These are phyloP conservation scores for Acleris cristana DNA, from an alignment of 2,888 invertebrate species.

Conservation along the genomic window DNA sequence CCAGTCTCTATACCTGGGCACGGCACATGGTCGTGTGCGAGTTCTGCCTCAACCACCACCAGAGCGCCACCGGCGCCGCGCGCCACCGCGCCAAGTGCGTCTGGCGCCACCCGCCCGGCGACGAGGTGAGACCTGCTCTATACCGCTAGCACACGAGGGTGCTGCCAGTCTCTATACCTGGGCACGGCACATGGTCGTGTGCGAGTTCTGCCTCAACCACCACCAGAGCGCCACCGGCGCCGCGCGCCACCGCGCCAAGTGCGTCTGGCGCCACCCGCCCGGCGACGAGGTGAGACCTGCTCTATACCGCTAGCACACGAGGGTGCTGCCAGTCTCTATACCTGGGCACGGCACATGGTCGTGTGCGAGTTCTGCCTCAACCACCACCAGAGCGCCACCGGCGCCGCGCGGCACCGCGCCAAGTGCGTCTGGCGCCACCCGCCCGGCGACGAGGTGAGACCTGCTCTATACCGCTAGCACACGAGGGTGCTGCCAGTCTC, in stretches of 20 bases:
- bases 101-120: conserved; percentile 98
- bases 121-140: conserved; percentile 85
- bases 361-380: conserved; percentile 98
- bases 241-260: conserved; percentile 93
- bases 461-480: too few relatives aligned
- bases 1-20: conserved; percentile 97
- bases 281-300: conserved; percentile 90
- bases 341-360: conserved; percentile 81
- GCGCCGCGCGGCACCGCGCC: conserved; percentile 92
- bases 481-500: too few relatives aligned
- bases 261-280: conserved; percentile 98
- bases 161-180: too few relatives aligned
- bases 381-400: conserved; percentile 95
- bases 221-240: conserved; percentile 95
- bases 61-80: conserved; percentile 92
- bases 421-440: conserved; percentile 99
- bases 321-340: too few relatives aligned
- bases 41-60: conserved; percentile 97
- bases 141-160: too few relatives aligned
- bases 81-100: conserved; percentile 96
- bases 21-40: conserved; percentile 97
- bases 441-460: conserved; percentile 93
- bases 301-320: too few relatives aligned
- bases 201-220: conserved; percentile 97
- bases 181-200: conserved; percentile 85